These are phyloP conservation scores for Zootoca vivipara DNA, from an alignment of 2,113 vertebrate species.

Conservation along the genomic window DNA sequence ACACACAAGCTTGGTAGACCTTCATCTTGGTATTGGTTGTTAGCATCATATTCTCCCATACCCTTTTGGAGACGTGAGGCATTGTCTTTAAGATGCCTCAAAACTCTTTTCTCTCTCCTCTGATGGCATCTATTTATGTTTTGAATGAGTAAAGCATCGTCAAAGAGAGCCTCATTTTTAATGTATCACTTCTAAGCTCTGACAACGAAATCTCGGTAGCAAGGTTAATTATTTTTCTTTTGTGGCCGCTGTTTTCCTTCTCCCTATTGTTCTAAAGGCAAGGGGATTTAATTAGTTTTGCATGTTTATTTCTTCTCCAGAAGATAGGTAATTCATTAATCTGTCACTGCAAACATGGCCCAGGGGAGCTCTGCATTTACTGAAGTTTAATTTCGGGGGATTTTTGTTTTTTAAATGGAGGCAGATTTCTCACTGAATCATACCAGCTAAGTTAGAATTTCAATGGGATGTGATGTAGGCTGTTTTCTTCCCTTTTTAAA, in stretches of 20 bases:
- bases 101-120: not conserved
- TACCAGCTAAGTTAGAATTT: constrained; percentile 12
- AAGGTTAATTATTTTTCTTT: constrained; percentile 39
- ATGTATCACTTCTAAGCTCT: constrained; percentile 31
- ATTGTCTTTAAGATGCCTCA: not conserved
- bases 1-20: too few relatives aligned
- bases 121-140: constrained; percentile 21
- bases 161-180: constrained; percentile 33
- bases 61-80: too few relatives aligned
- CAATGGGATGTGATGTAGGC: not conserved
- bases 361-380: constrained; percentile 6
- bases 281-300: constrained; percentile 48
- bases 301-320: constrained; percentile 54
- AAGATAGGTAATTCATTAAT: constrained; percentile 54
- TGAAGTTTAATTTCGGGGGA: constrained; percentile 27
- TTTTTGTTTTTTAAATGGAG: not conserved
- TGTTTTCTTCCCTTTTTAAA: not conserved
- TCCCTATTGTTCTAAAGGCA: constrained; percentile 37
- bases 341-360: constrained; percentile 37
- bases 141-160: constrained; percentile 37
- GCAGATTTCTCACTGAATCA: constrained; percentile 43
- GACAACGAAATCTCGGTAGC: constrained; percentile 17
- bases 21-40: too few relatives aligned
- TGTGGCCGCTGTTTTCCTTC: constrained; percentile 39
- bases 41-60: too few relatives aligned